Conservation (phyloP, 2,888 invertebrate species). For the Drosophila birchii region DNA sequence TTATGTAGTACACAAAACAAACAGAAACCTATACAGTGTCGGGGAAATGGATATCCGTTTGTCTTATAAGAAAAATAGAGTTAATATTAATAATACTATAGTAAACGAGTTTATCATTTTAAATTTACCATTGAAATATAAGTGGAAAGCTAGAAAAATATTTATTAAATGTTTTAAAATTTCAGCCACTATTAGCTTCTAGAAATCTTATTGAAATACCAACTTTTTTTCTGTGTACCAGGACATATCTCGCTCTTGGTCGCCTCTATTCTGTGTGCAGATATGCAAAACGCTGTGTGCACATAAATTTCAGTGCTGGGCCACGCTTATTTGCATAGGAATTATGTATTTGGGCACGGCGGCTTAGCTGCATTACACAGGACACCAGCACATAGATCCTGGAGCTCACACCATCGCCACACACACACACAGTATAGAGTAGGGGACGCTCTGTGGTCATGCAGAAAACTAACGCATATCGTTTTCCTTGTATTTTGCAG, state of each 20-base stretch:
- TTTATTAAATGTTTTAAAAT: not conserved
- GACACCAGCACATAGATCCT: slow-evolving; percentile 43
- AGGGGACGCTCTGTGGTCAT: slow-evolving; percentile 61
- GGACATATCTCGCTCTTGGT: slow-evolving; percentile 32
- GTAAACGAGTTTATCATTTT: not conserved
- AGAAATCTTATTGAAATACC: not conserved
- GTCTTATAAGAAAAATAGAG: too few species aligned
- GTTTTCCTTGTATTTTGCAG: slow-evolving; percentile 74
- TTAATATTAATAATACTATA: too few species aligned
- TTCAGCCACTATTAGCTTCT: not conserved
- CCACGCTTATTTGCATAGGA: slow-evolving; percentile 77
- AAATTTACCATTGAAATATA: not conserved
- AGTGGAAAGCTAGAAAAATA: not conserved
- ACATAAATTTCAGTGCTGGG: slow-evolving; percentile 72
- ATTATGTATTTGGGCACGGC: slow-evolving; percentile 76
- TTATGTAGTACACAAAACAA: not conserved
- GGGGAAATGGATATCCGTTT: not conserved
- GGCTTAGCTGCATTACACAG: slow-evolving; percentile 75
- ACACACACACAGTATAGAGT: slow-evolving; percentile 1
- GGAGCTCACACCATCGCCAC: not conserved
- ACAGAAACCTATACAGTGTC: not conserved
- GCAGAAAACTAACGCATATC: slow-evolving; percentile 70
- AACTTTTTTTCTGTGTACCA: slow-evolving; percentile 11
- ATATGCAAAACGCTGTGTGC: slow-evolving; percentile 74
- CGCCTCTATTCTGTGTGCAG: slow-evolving; percentile 49